Evolutionary conservation across 2,113 vertebrate species (phyloP).

Genomic region (Rhineura floridana): DNA sequence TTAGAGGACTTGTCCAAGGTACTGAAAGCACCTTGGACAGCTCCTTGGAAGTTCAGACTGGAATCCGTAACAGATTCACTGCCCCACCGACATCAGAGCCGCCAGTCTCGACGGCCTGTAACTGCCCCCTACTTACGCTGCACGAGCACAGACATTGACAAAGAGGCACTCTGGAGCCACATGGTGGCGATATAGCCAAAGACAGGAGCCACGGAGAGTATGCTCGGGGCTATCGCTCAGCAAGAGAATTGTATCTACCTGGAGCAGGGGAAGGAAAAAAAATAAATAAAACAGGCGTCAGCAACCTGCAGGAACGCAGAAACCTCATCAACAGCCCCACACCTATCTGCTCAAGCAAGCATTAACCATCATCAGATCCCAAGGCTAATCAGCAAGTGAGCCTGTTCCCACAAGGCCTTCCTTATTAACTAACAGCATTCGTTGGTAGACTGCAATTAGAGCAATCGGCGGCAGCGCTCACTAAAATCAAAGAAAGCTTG

Average conservation of each 20-base stretch:
- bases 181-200: conserved; percentile 68
- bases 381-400: background rate
- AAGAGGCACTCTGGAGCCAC: conserved; percentile 72
- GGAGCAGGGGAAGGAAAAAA: background rate
- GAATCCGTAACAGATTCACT: no score
- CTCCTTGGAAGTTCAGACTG: no score
- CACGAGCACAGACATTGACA: conserved; percentile 62
- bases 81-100: no score
- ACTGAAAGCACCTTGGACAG: no score
- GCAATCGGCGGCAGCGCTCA: background rate
- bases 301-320: background rate
- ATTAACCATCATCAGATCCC: background rate
- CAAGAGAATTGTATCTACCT: conserved; percentile 83
- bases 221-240: fast-evolving
- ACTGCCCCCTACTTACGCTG: background rate
- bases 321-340: background rate
- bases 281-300: fast-evolving
- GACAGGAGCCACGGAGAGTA: fast-evolving
- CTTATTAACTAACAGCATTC: background rate
- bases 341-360: background rate
- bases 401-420: background rate
- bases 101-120: no score
- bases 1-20: no score
- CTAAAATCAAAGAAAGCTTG: background rate
- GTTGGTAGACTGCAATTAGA: background rate